Evolutionary conservation across 1,140 invertebrate genomes (phyloP).

Genomic region (Laupala kohalensis): DNA sequence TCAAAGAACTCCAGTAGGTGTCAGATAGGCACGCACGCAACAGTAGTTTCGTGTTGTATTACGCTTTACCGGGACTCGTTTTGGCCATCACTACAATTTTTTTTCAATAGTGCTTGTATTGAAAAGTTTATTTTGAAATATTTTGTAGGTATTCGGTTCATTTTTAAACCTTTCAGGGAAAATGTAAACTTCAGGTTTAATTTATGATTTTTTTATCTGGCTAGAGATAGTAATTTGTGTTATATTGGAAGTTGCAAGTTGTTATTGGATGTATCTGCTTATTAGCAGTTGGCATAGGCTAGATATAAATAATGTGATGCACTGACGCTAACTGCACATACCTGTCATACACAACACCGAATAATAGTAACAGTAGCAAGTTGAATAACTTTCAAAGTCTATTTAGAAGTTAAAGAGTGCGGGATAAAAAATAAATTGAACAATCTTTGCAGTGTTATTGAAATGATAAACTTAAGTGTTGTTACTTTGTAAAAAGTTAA

Average conservation of each 20-base stretch:
- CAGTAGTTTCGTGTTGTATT: not conserved
- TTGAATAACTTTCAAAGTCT: too few species aligned
- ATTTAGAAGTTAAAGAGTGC: too few species aligned
- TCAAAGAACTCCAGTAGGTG: not conserved
- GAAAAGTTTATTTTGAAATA: not conserved
- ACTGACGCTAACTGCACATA: not conserved
- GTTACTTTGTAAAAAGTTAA: not conserved
- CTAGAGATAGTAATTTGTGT: not conserved
- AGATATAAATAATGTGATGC: not conserved
- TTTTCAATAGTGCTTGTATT: too few species aligned
- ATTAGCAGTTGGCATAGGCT: not conserved
- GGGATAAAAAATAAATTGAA: too few species aligned
- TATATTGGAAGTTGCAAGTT: not conserved
- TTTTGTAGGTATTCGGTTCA: not conserved
- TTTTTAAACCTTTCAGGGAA: not conserved
- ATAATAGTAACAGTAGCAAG: too few species aligned
- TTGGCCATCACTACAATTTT: too few species aligned
- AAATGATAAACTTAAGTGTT: not conserved
- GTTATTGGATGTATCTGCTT: not conserved
- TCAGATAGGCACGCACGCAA: not conserved
- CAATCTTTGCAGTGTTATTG: too few species aligned
- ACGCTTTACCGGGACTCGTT: not conserved
- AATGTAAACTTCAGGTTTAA: not conserved
- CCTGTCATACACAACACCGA: too few species aligned
- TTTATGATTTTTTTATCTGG: not conserved